Evolutionary conservation across 53 echinoderm and acorn worm species (phyloP).

Genomic region (Crossaster papposus): DNA sequence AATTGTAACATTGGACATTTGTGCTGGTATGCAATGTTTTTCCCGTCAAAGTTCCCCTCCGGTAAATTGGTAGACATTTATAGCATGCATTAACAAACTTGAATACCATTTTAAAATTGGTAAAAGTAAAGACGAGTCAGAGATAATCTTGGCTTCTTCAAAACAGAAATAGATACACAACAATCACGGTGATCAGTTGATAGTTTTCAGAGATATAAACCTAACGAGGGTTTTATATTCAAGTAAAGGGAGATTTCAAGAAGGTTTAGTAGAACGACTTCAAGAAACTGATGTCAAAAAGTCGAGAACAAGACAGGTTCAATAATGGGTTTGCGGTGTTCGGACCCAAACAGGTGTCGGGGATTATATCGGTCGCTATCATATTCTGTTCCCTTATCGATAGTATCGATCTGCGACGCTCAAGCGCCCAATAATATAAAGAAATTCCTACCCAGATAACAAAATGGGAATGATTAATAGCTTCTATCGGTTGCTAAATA

Average conservation of each 20-base stretch:
- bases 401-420: constrained; percentile 36
- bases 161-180: too few relatives aligned
- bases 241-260: background rate
- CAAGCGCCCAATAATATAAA: constrained; percentile 1
- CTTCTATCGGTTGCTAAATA: background rate
- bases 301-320: background rate
- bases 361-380: constrained; percentile 25
- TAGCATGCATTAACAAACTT: too few relatives aligned
- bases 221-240: too few relatives aligned
- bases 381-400: constrained; percentile 43
- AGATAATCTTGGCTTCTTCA: too few relatives aligned
- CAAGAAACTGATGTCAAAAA: background rate
- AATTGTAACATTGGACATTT: too few relatives aligned
- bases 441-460: background rate
- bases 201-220: too few relatives aligned
- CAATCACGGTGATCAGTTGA: too few relatives aligned
- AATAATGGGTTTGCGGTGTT: background rate
- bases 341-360: constrained; percentile 30
- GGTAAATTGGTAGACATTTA: too few relatives aligned
- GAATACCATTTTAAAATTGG: too few relatives aligned
- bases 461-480: constrained; percentile 23
- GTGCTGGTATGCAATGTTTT: too few relatives aligned
- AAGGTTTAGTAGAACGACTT: background rate
- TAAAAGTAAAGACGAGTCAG: too few relatives aligned
- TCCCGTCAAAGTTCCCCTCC: too few relatives aligned